A percentile compares a stretch with the other conserved stretches of the same genome.
These are phyloP conservation scores for Clanis bilineata DNA, from an alignment of 2,888 invertebrate species.

Conservation along the genomic window DNA sequence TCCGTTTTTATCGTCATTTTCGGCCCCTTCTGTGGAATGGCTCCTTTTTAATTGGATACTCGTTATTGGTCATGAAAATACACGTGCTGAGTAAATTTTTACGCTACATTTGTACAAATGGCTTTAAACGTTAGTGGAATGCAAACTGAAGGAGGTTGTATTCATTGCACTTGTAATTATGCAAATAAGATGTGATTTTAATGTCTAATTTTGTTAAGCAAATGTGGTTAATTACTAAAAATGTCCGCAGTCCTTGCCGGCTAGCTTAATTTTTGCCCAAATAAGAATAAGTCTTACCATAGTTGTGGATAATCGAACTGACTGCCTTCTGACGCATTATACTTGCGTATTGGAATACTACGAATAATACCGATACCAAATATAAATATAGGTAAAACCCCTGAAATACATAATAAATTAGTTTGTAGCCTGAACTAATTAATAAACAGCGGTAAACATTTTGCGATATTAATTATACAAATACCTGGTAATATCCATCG, in stretches of 20 bases:
- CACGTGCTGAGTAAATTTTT: constrained; percentile 47
- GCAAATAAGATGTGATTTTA: constrained; percentile 80
- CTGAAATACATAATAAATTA: constrained; percentile 64
- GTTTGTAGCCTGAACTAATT: background rate
- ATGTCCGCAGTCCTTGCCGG: constrained; percentile 34
- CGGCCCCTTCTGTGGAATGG: constrained; percentile 48
- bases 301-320: constrained; percentile 81
- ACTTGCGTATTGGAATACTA: constrained; percentile 87
- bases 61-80: constrained; percentile 18
- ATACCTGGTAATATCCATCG: constrained; percentile 87
- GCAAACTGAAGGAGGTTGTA: constrained; percentile 70
- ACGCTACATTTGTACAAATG: constrained; percentile 60
- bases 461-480: background rate
- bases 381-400: constrained; percentile 93
- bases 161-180: constrained; percentile 74
- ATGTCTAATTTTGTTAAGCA: constrained; percentile 79
- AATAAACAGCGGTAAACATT: background rate
- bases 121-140: constrained; percentile 66
- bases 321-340: constrained; percentile 85
- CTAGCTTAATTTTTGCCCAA: constrained; percentile 31
- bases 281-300: constrained; percentile 54
- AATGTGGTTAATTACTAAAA: constrained; percentile 71
- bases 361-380: constrained; percentile 88
- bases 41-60: constrained; percentile 13
- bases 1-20: constrained; percentile 62